A percentile compares a stretch with the other conserved stretches of the same genome.
Evolutionary conservation across 2,113 vertebrate species (phyloP).

Genomic region (Sclerurus mexicanus): DNA sequence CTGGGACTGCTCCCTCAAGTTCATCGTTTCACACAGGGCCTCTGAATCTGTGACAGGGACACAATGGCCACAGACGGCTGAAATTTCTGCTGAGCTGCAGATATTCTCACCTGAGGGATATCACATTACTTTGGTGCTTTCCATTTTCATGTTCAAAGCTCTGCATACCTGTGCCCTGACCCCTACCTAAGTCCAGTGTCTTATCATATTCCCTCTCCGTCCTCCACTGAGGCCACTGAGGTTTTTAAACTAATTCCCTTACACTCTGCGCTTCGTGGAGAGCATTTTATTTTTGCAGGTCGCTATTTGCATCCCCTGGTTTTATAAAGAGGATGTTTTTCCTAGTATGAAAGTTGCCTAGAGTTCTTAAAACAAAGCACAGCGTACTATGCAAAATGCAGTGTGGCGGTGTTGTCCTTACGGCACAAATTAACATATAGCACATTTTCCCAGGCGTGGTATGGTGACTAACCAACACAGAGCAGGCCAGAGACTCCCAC

Average conservation of each 20-base stretch:
- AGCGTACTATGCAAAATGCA: not conserved
- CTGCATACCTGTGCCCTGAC: constrained; percentile 59
- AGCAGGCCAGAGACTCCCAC: not conserved
- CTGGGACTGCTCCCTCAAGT: not conserved
- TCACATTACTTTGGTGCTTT: not conserved
- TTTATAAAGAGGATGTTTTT: not conserved
- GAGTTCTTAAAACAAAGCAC: not conserved
- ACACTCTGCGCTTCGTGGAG: rapidly evolving
- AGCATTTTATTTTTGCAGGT: not conserved
- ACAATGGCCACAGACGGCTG: not conserved
- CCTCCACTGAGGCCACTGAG: not conserved
- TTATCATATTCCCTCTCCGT: constrained; percentile 40
- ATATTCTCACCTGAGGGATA: not conserved
- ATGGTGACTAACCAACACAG: not conserved
- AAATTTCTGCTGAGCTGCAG: constrained; percentile 35
- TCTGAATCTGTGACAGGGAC: not conserved
- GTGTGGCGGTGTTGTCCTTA: not conserved
- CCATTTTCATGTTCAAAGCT: constrained; percentile 39
- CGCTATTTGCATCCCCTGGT: not conserved
- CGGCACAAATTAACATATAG: not conserved
- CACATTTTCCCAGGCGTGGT: not conserved
- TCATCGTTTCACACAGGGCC: not conserved
- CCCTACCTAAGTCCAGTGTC: constrained; percentile 11
- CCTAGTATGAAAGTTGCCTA: not conserved
- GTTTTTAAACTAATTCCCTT: not conserved